These are phyloP conservation scores for Stegana nigrithorax DNA, from an alignment of 2,888 invertebrate genomes.

Conservation along the genomic window DNA sequence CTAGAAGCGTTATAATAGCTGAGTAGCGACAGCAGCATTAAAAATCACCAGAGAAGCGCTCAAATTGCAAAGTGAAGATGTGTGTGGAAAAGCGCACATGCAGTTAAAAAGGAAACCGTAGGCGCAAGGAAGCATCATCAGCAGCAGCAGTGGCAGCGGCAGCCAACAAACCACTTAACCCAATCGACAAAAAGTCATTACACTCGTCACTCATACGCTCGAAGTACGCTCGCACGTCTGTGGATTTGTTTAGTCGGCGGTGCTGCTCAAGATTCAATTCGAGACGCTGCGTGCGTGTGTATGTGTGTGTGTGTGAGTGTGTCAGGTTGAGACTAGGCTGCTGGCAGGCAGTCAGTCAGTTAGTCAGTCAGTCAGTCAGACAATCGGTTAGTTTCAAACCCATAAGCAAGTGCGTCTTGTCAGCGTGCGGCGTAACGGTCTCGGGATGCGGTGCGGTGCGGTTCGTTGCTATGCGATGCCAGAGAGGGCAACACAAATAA, in stretches of 20 bases:
- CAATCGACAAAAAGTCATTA: conserved; percentile 67
- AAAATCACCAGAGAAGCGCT: conserved; percentile 7
- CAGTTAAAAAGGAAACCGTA: conserved; percentile 26
- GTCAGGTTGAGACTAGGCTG: neutral
- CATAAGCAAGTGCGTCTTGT: no score
- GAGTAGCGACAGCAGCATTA: conserved; percentile 31
- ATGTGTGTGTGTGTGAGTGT: conserved; percentile 42
- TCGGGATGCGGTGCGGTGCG: no score
- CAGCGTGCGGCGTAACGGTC: no score
- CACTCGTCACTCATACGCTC: conserved; percentile 64
- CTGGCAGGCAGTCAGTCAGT: neutral
- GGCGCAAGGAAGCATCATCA: conserved; percentile 27
- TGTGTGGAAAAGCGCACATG: neutral
- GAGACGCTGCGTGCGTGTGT: conserved; percentile 36
- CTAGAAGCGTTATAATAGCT: conserved; percentile 54
- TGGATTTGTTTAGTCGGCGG: conserved; percentile 1
- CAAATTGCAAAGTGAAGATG: conserved; percentile 36
- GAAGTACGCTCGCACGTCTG: neutral
- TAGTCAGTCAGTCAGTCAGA: neutral
- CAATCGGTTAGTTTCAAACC: no score
- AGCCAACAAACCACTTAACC: conserved; percentile 66
- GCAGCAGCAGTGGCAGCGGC: conserved; percentile 36
- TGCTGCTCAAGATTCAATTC: neutral
- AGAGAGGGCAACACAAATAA: neutral
- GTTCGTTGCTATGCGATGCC: no score